Percentiles rank a stretch among this genome's conserved stretches.
Evolutionary conservation across 35 echinoderm and acorn worm species (phyloP).

Genomic region (Holothuria glaberrima): DNA sequence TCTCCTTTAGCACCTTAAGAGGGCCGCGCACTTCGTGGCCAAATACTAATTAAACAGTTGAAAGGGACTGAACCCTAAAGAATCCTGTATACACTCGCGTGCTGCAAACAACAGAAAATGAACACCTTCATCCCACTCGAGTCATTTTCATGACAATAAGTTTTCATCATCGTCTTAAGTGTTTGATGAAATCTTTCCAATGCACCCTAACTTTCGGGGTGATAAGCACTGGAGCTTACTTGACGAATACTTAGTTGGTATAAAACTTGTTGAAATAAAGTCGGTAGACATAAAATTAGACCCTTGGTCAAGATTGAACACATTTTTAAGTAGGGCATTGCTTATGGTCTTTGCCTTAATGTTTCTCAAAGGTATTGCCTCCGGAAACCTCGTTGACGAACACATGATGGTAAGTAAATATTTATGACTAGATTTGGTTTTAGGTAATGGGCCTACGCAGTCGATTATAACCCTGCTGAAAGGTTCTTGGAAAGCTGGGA

Average conservation of each 20-base stretch:
- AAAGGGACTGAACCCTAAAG: too few species aligned
- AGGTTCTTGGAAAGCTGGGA: conserved; percentile 63
- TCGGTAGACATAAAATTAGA: conserved; percentile 74
- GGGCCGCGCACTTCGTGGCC: conserved; percentile 56
- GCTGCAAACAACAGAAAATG: too few species aligned
- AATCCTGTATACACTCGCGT: too few species aligned
- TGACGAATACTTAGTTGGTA: conserved; percentile 62
- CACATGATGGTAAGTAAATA: conserved; percentile 67
- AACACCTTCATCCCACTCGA: conserved; percentile 65
- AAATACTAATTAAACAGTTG: too few species aligned
- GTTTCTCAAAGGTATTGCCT: conserved; percentile 61
- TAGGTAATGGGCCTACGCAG: conserved; percentile 70
- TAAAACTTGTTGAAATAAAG: conserved; percentile 66
- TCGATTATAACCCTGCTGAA: conserved; percentile 71
- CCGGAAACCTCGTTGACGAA: conserved; percentile 61
- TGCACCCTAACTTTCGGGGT: conserved; percentile 67
- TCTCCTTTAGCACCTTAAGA: conserved; percentile 70
- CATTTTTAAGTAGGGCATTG: conserved; percentile 58
- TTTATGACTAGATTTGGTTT: conserved; percentile 48
- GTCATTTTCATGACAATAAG: too few species aligned
- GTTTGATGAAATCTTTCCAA: too few species aligned
- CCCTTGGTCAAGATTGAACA: conserved; percentile 61
- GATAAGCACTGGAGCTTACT: conserved; percentile 48
- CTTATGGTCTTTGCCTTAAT: conserved; percentile 55
- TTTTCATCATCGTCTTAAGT: too few species aligned